These are phyloP conservation scores for Dinoponera quadriceps DNA, from an alignment of 1,140 invertebrate genomes.

Conservation along the genomic window DNA sequence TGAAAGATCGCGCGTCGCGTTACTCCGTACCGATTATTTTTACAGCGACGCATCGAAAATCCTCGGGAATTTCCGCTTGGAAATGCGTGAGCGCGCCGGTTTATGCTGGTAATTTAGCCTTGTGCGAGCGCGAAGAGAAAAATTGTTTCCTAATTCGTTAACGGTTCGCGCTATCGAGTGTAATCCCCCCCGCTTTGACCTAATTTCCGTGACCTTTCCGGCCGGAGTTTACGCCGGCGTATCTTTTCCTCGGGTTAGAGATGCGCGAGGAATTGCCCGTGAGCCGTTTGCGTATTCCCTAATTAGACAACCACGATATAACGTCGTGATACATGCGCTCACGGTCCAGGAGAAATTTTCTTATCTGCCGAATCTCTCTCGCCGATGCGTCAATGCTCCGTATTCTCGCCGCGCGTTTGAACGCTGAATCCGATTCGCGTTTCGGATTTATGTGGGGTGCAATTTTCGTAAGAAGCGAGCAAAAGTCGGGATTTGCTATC, in stretches of 20 bases:
- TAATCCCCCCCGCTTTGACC: slow-evolving; percentile 39
- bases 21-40: no score
- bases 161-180: slow-evolving; percentile 20
- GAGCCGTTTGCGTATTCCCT: slow-evolving; percentile 22
- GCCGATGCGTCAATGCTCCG: neutral
- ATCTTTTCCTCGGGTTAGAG: slow-evolving; percentile 26
- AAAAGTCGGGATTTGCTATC: neutral
- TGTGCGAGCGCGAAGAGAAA: neutral
- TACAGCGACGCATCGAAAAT: neutral
- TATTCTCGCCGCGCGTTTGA: neutral
- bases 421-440: neutral
- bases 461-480: neutral
- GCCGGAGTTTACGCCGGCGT: slow-evolving; percentile 2
- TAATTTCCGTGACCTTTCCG: slow-evolving; percentile 22
- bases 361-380: slow-evolving; percentile 48
- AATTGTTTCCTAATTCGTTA: slow-evolving; percentile 26
- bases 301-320: slow-evolving; percentile 32
- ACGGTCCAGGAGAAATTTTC: slow-evolving; percentile 1
- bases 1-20: no score
- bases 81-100: neutral
- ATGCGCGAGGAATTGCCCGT: slow-evolving; percentile 17
- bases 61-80: neutral
- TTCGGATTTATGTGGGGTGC: neutral
- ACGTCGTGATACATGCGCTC: neutral
- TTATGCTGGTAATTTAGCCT: neutral